Conservation (phyloP, 2,888 invertebrate genomes). For the Cartodere bifasciata region DNA sequence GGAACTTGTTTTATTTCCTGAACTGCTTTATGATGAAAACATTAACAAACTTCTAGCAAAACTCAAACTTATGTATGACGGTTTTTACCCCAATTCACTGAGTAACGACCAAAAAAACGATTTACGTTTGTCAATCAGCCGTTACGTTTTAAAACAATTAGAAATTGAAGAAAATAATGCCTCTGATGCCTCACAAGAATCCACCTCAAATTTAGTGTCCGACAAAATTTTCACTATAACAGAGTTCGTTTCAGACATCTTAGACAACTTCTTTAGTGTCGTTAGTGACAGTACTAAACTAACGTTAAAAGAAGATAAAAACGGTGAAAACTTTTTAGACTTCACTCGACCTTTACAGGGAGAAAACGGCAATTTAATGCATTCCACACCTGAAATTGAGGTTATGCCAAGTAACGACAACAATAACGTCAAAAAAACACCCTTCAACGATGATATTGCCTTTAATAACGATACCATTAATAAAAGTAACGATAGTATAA, state of each 20-base stretch:
- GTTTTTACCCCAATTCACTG: conserved; percentile 19
- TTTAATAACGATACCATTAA: no score
- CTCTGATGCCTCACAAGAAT: conserved; percentile 15
- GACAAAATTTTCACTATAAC: conserved; percentile 29
- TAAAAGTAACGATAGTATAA: no score
- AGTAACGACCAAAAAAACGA: conserved; percentile 24
- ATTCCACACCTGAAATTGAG: conserved; percentile 20
- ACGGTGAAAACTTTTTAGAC: conserved; percentile 11
- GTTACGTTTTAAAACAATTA: conserved; percentile 20
- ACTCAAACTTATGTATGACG: conserved; percentile 21
- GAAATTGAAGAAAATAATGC: conserved; percentile 19
- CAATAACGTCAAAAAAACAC: no score
- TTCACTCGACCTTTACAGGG: conserved; percentile 7
- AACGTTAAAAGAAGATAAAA: conserved; percentile 8
- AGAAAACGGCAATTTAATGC: conserved; percentile 7
- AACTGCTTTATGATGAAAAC: conserved; percentile 25
- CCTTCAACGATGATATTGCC: no score
- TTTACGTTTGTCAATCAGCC: conserved; percentile 20
- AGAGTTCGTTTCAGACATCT: conserved; percentile 29
- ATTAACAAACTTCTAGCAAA: conserved; percentile 22
- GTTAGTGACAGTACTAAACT: conserved; percentile 3
- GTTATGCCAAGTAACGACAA: no score
- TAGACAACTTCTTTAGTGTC: conserved; percentile 27
- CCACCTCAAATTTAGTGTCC: conserved; percentile 19
- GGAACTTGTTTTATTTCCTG: conserved; percentile 29